A percentile compares a stretch with the other conserved stretches of the same genome.
phyloP scores from a whole-genome alignment of 2,797 vertebrate species.

The Lepilemur septentrionalis region DNA sequence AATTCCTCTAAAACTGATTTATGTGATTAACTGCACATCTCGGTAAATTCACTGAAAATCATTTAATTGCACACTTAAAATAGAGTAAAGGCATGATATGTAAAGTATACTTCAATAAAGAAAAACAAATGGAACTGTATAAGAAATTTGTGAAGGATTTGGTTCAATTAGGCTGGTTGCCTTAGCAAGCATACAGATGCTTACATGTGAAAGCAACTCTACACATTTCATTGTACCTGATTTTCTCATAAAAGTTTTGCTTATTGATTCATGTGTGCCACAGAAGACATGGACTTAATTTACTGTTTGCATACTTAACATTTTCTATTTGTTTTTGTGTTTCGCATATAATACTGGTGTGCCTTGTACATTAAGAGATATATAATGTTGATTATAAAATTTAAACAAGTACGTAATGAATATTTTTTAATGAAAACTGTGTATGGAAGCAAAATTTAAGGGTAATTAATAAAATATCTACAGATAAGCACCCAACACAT shows the following conservation, averaged over 20 bases:
- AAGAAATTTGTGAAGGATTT: background rate
- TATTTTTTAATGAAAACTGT: background rate
- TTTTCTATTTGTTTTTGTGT: background rate
- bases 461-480: background rate
- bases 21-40: too few relatives aligned
- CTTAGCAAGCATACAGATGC: background rate
- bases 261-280: background rate
- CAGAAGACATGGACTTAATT: background rate
- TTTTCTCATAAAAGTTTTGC: background rate
- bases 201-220: background rate
- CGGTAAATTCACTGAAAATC: too few relatives aligned
- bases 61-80: too few relatives aligned
- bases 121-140: background rate
- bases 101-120: too few relatives aligned
- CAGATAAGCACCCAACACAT: fast-evolving
- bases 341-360: background rate
- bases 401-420: background rate
- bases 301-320: background rate
- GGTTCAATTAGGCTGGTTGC: background rate
- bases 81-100: too few relatives aligned
- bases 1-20: too few relatives aligned
- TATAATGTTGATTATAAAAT: background rate
- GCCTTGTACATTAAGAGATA: background rate
- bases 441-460: background rate
- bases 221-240: background rate